A percentile compares a stretch with the other conserved stretches of the same genome.
Conservation (phyloP, 2,113 vertebrate genomes). For the Centrocercus urophasianus region DNA sequence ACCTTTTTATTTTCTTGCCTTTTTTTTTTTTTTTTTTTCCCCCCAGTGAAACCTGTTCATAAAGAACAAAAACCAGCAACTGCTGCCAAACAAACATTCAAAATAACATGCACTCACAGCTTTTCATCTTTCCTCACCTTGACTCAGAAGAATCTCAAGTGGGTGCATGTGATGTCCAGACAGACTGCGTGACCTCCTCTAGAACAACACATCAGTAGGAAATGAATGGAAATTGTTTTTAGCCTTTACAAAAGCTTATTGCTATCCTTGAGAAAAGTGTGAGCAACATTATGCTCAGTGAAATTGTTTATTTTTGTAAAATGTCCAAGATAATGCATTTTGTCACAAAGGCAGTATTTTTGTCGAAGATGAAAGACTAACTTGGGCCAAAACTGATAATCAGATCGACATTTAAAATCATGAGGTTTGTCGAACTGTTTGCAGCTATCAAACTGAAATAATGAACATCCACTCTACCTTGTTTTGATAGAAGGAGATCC, state of each 20-base stretch:
- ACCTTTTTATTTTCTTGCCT: not conserved
- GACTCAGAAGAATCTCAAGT: constrained; percentile 41
- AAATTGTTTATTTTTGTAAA: constrained; percentile 22
- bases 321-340: not conserved
- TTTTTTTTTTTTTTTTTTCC: not conserved
- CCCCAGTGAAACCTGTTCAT: not conserved
- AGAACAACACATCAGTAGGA: not conserved
- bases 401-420: not conserved
- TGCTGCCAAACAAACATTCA: not conserved
- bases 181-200: constrained; percentile 23
- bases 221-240: constrained; percentile 20
- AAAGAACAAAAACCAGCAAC: not conserved
- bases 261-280: constrained; percentile 23
- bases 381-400: not conserved
- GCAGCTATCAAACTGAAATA: not conserved
- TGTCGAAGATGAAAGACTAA: not conserved
- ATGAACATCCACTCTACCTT: not conserved
- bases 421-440: not conserved
- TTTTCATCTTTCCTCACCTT: constrained; percentile 2
- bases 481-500: not conserved
- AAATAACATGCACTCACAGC: not conserved
- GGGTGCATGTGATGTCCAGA: not conserved
- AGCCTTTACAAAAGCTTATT: constrained; percentile 21
- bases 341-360: not conserved
- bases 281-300: not conserved